Conservation (phyloP, 2,113 vertebrate genomes). For the Gallinago media region DNA sequence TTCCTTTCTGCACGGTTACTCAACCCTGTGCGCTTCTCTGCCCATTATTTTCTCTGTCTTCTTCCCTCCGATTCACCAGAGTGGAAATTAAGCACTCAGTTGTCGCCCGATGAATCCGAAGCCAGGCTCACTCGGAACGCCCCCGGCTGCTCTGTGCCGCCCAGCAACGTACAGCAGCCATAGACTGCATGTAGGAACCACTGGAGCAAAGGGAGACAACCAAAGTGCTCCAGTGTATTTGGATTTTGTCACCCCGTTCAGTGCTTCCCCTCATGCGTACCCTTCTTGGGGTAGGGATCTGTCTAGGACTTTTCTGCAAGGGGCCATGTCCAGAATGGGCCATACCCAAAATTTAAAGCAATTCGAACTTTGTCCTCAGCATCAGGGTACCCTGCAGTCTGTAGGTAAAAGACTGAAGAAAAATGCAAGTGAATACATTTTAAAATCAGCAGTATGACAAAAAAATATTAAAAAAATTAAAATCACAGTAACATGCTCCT, state of each 20-base stretch:
- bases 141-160: not conserved
- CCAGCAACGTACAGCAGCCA: not conserved
- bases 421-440: not conserved
- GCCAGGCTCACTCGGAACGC: rapidly evolving
- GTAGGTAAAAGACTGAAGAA: not conserved
- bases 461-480: not conserved
- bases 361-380: not conserved
- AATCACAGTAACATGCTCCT: not conserved
- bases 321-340: not conserved
- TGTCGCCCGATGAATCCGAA: rapidly evolving
- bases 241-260: not conserved
- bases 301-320: not conserved
- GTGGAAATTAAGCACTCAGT: not conserved
- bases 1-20: not conserved
- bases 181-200: not conserved
- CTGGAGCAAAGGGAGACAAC: not conserved
- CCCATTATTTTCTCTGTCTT: not conserved
- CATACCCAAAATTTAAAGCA: not conserved
- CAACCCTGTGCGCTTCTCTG: not conserved
- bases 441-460: not conserved
- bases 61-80: not conserved
- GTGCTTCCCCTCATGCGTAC: not conserved
- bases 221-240: not conserved
- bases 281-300: not conserved
- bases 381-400: not conserved